These are phyloP conservation scores for Patiria pectinifera DNA, from an alignment of 53 echinoderm and acorn worm species.

Conservation along the genomic window DNA sequence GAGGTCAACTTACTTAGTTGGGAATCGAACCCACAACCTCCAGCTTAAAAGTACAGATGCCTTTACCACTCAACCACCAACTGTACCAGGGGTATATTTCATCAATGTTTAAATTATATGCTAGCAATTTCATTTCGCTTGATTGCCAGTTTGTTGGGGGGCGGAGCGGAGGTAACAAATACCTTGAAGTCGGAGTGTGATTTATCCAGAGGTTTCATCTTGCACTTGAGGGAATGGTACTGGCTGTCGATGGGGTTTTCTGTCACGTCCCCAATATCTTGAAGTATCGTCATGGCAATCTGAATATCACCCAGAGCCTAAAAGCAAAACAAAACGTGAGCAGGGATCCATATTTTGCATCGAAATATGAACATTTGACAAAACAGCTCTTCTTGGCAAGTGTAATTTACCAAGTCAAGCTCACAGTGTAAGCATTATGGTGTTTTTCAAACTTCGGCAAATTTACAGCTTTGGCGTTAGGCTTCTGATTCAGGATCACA, in stretches of 20 bases:
- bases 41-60: no score
- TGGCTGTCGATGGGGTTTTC: slow-evolving; percentile 93
- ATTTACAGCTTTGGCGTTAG: no score
- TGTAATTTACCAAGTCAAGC: no score
- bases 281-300: slow-evolving; percentile 88
- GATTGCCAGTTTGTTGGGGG: neutral
- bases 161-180: neutral
- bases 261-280: slow-evolving; percentile 53
- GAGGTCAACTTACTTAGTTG: no score
- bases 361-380: neutral
- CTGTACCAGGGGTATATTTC: no score
- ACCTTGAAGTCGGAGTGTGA: slow-evolving; percentile 81
- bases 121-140: no score
- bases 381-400: no score
- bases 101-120: no score
- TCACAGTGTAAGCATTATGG: no score
- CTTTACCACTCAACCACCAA: neutral
- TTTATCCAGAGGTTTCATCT: slow-evolving; percentile 75
- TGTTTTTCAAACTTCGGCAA: no score
- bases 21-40: no score
- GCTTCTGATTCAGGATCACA: no score
- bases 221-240: slow-evolving; percentile 88
- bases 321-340: neutral
- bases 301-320: slow-evolving; percentile 92
- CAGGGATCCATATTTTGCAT: neutral